These are phyloP conservation scores for Dipus sagitta DNA, from an alignment of 2,797 vertebrate genomes.

Conservation along the genomic window DNA sequence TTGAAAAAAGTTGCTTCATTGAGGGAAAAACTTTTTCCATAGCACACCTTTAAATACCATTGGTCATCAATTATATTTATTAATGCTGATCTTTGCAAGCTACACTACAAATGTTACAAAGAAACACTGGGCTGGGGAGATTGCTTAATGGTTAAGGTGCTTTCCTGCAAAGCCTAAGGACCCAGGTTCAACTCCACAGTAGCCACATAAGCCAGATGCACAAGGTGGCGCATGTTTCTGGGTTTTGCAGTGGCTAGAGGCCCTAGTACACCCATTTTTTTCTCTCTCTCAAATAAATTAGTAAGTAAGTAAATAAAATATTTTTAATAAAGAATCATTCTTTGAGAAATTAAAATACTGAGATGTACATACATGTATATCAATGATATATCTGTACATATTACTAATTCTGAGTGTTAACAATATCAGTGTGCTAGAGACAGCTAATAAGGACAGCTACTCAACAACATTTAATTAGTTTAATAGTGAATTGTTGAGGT, in stretches of 20 bases:
- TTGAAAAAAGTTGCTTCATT: constrained; percentile 16
- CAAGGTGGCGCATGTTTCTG: no score
- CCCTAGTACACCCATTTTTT: no score
- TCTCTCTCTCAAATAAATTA: no score
- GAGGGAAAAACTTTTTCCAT: not conserved
- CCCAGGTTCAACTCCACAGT: no score
- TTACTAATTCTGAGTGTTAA: not conserved
- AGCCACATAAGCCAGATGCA: no score
- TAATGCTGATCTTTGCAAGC: not conserved
- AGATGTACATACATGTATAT: not conserved
- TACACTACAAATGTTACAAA: constrained; percentile 44
- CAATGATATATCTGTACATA: not conserved
- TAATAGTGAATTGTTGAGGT: constrained; percentile 18
- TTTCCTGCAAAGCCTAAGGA: no score
- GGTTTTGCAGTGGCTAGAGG: no score
- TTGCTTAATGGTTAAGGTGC: not conserved
- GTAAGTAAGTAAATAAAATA: no score
- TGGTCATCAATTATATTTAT: not conserved
- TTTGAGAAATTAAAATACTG: constrained; percentile 34
- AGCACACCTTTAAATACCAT: not conserved
- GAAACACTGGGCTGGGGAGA: no score
- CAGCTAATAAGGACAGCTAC: not conserved
- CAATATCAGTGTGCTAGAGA: not conserved
- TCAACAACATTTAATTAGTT: not conserved
- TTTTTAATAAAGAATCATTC: not conserved